A percentile compares a stretch with the other conserved stretches of the same genome.
Conservation (phyloP, 2,113 vertebrate species). For the Stercorarius parasiticus region DNA sequence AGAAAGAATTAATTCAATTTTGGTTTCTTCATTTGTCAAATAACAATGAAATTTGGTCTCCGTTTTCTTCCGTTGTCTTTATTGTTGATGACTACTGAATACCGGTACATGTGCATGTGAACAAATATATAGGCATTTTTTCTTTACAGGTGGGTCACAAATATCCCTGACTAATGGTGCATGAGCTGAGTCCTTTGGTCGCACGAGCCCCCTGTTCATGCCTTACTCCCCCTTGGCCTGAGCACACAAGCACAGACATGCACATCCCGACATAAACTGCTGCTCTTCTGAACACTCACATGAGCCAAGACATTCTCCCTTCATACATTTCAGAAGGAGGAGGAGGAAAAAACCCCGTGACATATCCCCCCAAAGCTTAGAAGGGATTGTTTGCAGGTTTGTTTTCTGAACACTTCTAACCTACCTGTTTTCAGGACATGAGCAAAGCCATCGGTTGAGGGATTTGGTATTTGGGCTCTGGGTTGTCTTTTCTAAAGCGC, state of each 20-base stretch:
- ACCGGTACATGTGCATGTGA: neutral
- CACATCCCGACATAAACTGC: fast-evolving
- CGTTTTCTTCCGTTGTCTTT: neutral
- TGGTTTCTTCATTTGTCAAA: neutral
- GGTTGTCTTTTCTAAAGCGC: neutral
- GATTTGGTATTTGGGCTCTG: neutral
- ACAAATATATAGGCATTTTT: neutral
- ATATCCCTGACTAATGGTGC: neutral
- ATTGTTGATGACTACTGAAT: neutral
- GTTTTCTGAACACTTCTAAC: neutral
- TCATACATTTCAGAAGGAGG: neutral
- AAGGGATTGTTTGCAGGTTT: neutral
- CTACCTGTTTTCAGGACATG: neutral
- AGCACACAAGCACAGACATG: fast-evolving
- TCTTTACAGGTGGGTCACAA: neutral
- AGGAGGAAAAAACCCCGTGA: neutral
- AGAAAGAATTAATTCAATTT: neutral
- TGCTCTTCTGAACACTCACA: neutral
- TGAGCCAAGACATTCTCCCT: neutral
- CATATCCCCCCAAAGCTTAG: neutral
- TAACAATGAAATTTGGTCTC: neutral
- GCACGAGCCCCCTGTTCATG: neutral
- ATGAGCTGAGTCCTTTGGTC: neutral
- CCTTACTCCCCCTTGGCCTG: neutral
- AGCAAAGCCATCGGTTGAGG: neutral